Evolutionary conservation across 1,140 invertebrate genomes (phyloP).

Genomic region (Zaprionus taronus): DNA sequence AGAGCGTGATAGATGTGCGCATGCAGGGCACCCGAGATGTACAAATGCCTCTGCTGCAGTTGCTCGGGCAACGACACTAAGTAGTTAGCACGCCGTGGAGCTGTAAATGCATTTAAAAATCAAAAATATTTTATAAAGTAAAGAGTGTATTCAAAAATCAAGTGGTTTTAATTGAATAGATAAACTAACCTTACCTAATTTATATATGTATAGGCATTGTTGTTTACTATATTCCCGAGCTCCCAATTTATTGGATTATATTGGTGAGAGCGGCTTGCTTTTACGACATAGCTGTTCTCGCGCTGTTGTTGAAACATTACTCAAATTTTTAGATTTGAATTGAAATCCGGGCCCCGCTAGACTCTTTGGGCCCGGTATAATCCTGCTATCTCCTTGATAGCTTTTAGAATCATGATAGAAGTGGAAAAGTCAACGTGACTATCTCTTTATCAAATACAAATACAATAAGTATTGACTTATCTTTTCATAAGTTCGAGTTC

Average conservation of each 20-base stretch:
- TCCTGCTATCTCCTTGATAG: too few species aligned
- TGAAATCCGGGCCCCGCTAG: too few species aligned
- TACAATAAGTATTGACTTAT: background rate
- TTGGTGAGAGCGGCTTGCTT: too few species aligned
- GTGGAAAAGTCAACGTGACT: background rate
- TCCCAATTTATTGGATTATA: too few species aligned
- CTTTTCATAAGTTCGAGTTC: background rate
- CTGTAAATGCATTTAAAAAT: constrained; percentile 12
- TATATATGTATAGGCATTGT: too few species aligned
- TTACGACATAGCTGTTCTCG: too few species aligned
- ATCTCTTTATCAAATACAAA: background rate
- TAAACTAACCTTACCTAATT: too few species aligned
- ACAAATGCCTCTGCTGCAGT: constrained; percentile 47
- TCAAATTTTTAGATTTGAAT: too few species aligned
- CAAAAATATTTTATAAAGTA: constrained; percentile 8
- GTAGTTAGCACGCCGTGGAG: background rate
- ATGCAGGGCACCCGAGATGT: constrained; percentile 34
- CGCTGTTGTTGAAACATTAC: too few species aligned
- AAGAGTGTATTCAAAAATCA: constrained; percentile 21
- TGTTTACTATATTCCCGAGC: too few species aligned
- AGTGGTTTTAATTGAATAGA: background rate
- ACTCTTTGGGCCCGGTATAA: too few species aligned
- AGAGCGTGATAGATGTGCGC: constrained; percentile 57
- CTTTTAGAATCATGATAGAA: background rate
- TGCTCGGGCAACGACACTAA: constrained; percentile 38